Conservation (phyloP, 2,113 vertebrate genomes). For the Addax nasomaculatus region DNA sequence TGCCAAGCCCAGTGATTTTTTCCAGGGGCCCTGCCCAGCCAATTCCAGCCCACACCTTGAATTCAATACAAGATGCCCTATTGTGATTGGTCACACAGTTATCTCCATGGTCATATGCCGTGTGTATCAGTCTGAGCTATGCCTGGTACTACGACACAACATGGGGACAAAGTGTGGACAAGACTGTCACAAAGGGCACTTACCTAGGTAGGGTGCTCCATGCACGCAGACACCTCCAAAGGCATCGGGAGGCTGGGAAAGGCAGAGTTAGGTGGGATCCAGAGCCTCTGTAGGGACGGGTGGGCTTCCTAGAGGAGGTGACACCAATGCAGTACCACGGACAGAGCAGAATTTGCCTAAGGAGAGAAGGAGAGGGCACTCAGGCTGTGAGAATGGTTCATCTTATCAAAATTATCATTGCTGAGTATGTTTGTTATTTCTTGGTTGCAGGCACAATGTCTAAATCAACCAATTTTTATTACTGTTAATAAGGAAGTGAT, state of each 20-base stretch:
- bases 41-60: neutral
- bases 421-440: neutral
- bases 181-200: neutral
- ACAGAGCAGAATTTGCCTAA: neutral
- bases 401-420: too few relatives aligned
- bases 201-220: neutral
- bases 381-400: neutral
- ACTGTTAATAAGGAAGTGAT: neutral
- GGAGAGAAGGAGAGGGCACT: neutral
- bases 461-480: neutral
- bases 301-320: neutral
- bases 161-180: neutral
- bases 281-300: neutral
- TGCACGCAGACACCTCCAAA: neutral
- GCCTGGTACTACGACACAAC: neutral
- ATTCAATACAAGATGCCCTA: neutral
- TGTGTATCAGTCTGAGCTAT: neutral
- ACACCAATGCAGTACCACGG: fast-evolving
- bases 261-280: neutral
- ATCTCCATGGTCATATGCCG: neutral
- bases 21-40: too few relatives aligned
- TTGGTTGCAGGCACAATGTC: neutral
- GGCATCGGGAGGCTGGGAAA: neutral
- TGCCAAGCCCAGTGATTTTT: neutral
- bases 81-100: neutral